phyloP scores from a whole-genome alignment of 1,140 invertebrate species.

The Aphaenogaster ashmeadi region DNA sequence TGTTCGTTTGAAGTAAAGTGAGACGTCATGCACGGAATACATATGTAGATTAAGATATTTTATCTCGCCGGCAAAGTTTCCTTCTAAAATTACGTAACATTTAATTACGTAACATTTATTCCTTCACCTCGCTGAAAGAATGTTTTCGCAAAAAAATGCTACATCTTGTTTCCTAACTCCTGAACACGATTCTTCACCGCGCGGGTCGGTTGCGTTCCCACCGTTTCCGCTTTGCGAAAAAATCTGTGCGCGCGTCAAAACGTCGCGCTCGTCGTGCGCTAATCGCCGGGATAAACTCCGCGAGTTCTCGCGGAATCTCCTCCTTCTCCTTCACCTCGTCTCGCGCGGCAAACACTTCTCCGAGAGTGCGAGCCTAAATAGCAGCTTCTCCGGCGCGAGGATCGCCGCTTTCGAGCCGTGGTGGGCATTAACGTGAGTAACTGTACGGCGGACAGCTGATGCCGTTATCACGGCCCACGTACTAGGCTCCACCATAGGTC shows the following conservation, averaged over 20 bases:
- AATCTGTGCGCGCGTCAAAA: constrained; percentile 56
- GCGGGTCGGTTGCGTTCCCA: constrained; percentile 30
- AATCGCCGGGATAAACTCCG: constrained; percentile 56
- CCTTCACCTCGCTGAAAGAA: neutral
- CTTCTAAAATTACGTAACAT: neutral
- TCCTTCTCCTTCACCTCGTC: constrained; percentile 2
- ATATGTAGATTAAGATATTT: neutral
- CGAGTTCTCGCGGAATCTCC: constrained; percentile 41
- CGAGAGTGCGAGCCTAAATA: constrained; percentile 55
- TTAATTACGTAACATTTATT: neutral
- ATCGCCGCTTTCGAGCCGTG: constrained; percentile 57
- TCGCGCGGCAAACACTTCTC: constrained; percentile 17
- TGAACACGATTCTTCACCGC: constrained; percentile 15
- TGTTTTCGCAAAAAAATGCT: neutral
- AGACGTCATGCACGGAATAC: neutral
- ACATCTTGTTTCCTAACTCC: neutral
- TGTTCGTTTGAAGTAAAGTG: neutral
- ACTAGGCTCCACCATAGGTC: constrained; percentile 36
- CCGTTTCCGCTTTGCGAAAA: constrained; percentile 32
- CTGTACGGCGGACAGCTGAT: constrained; percentile 65
- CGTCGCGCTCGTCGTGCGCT: constrained; percentile 58
- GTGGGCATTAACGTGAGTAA: constrained; percentile 69
- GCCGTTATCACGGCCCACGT: constrained; percentile 70
- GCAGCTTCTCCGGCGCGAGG: constrained; percentile 48
- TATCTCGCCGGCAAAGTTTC: neutral